phyloP scores from a whole-genome alignment of 2,888 invertebrate genomes.

The Schizaphis graminum region DNA sequence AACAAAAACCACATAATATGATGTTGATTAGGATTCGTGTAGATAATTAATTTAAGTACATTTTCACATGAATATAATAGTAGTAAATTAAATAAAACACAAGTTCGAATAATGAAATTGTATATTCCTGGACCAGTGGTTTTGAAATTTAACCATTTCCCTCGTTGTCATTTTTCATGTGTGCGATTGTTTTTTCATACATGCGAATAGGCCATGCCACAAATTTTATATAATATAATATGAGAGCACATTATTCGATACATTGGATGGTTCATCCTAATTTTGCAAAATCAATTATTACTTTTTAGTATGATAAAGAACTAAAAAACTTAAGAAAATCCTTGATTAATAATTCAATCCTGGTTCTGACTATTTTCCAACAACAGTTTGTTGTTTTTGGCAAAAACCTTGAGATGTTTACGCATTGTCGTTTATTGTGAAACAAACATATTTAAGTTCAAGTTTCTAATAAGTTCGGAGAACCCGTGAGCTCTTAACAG shows the following conservation, averaged over 20 bases:
- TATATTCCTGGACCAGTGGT: neutral
- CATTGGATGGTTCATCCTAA: neutral
- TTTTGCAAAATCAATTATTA: neutral
- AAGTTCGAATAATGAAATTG: neutral
- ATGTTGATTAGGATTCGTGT: neutral
- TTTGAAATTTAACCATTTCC: neutral
- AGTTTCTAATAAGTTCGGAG: neutral
- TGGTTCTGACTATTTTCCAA: neutral
- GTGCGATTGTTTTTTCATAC: neutral
- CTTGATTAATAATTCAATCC: neutral
- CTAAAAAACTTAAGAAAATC: neutral
- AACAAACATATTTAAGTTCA: neutral
- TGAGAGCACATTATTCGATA: neutral
- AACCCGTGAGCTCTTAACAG: neutral
- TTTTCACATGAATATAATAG: neutral
- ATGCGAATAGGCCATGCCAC: neutral
- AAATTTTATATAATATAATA: neutral
- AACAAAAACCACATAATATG: neutral
- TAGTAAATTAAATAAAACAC: neutral
- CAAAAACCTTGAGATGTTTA: neutral
- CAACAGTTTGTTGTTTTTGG: neutral
- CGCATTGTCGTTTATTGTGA: neutral
- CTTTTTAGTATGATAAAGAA: neutral
- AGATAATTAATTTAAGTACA: neutral
- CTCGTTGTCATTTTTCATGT: neutral